Conservation (phyloP, 2,888 invertebrate genomes). For the Caenorhabditis auriculariae region DNA sequence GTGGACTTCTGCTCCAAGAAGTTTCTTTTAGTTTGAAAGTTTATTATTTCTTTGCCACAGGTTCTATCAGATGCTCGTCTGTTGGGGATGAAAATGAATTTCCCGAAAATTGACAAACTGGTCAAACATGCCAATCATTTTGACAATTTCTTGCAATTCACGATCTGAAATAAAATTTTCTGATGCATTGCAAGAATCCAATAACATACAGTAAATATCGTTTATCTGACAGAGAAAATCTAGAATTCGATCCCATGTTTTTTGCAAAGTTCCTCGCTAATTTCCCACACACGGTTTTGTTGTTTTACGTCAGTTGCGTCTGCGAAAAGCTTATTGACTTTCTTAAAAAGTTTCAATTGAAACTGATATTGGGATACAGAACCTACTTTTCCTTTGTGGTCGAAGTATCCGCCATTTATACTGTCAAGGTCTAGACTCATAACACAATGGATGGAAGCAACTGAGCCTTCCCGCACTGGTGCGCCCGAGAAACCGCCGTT, state of each 20-base stretch:
- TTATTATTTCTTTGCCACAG: too few species aligned
- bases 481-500: background rate
- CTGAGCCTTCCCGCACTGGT: background rate
- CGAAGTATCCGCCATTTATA: background rate
- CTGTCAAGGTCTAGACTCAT: background rate
- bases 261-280: background rate
- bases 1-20: too few species aligned
- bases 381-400: background rate
- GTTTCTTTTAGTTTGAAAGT: too few species aligned
- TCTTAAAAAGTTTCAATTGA: background rate
- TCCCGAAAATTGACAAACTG: too few species aligned
- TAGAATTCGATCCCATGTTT: background rate
- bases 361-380: background rate
- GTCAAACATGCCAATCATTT: too few species aligned
- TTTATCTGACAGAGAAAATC: background rate
- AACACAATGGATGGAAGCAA: background rate
- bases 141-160: too few species aligned
- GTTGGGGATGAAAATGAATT: too few species aligned
- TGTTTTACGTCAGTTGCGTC: background rate
- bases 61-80: too few species aligned
- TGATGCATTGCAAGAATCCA: too few species aligned
- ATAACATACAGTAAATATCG: too few species aligned
- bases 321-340: background rate
- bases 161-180: too few species aligned
- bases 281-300: background rate